Conservation (phyloP, 2,797 vertebrate species). For the Poecilia wingei region DNA sequence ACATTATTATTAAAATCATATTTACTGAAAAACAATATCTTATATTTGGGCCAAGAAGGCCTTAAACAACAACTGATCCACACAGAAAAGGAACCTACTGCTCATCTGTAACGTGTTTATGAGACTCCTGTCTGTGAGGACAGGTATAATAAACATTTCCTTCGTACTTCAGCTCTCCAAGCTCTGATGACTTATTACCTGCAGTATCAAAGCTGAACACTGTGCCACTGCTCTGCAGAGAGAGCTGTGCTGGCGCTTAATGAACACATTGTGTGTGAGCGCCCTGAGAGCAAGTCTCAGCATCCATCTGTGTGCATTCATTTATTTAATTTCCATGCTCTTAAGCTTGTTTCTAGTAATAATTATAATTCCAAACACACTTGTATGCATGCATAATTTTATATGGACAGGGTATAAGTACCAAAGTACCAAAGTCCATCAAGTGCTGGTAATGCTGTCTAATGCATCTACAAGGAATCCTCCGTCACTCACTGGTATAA, state of each 20-base stretch:
- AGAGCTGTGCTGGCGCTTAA: slow-evolving; percentile 33
- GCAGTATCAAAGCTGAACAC: slow-evolving; percentile 53
- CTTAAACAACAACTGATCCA: neutral
- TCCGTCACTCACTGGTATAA: neutral
- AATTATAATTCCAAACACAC: neutral
- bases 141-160: slow-evolving; percentile 48
- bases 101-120: slow-evolving; percentile 17
- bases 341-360: slow-evolving; percentile 1
- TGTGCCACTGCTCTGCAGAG: slow-evolving; percentile 26
- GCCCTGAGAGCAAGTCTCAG: neutral
- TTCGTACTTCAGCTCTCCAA: slow-evolving; percentile 48
- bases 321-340: slow-evolving; percentile 1
- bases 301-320: slow-evolving; percentile 2
- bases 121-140: slow-evolving; percentile 27
- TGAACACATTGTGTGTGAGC: slow-evolving; percentile 8
- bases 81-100: slow-evolving; percentile 1
- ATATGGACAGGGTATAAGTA: slow-evolving; percentile 2
- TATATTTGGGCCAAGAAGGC: neutral
- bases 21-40: neutral
- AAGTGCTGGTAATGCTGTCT: neutral
- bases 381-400: slow-evolving; percentile 1
- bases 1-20: neutral
- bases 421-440: slow-evolving; percentile 9
- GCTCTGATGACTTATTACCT: slow-evolving; percentile 62
- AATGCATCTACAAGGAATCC: neutral